A percentile compares a stretch with the other conserved stretches of the same genome.
Conservation (phyloP, 2,888 invertebrate species). For the Fragum sueziense region DNA sequence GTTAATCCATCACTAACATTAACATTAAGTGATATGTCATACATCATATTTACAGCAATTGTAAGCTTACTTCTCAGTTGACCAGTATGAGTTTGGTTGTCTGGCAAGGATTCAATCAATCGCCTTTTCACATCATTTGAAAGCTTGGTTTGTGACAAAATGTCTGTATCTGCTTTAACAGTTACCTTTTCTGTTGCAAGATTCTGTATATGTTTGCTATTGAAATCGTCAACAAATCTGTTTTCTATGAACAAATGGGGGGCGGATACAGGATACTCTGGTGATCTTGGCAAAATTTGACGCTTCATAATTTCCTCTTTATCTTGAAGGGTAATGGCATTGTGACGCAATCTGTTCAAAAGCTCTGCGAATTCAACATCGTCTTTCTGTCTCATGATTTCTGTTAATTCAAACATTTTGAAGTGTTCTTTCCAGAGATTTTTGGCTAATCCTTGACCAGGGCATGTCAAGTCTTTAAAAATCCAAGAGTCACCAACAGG, state of each 20-base stretch:
- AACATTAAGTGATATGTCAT: constrained; percentile 43
- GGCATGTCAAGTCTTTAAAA: constrained; percentile 43
- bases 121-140: background rate
- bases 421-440: constrained; percentile 56
- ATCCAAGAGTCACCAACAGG: constrained; percentile 57
- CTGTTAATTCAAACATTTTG: constrained; percentile 45
- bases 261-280: constrained; percentile 11
- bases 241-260: constrained; percentile 35
- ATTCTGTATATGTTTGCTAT: constrained; percentile 25
- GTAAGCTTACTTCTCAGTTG: constrained; percentile 19
- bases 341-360: constrained; percentile 47
- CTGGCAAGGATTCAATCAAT: background rate
- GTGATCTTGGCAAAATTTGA: background rate
- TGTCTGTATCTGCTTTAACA: constrained; percentile 10
- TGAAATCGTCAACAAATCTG: constrained; percentile 32
- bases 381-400: constrained; percentile 58
- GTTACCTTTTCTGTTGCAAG: constrained; percentile 26
- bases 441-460: constrained; percentile 28
- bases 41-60: constrained; percentile 23
- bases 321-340: constrained; percentile 45
- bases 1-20: constrained; percentile 46
- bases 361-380: constrained; percentile 48
- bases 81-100: background rate
- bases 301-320: background rate
- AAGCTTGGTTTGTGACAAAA: background rate